Evolutionary conservation across 2,888 invertebrate genomes (phyloP).

Genomic region (Apoda limacodes): DNA sequence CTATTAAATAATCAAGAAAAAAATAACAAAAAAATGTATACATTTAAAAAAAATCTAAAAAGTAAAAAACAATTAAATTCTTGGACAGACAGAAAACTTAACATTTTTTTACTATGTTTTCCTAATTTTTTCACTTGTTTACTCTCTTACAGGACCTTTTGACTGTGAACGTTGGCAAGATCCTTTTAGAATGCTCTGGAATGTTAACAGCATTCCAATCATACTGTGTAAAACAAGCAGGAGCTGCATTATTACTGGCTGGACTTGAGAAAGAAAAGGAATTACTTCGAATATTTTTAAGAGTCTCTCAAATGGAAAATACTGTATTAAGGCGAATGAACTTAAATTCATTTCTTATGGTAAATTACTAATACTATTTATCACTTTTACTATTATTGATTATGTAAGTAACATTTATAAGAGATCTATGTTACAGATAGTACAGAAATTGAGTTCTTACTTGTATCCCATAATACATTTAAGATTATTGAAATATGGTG

Average conservation of each 20-base stretch:
- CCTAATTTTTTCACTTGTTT: too few relatives aligned
- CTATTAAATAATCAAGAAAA: too few relatives aligned
- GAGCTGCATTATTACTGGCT: constrained; percentile 87
- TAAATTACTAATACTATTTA: constrained; percentile 37
- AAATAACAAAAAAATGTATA: too few relatives aligned
- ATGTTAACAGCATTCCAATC: constrained; percentile 96
- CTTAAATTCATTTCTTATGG: constrained; percentile 97
- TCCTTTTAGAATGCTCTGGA: constrained; percentile 89
- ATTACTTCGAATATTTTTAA: constrained; percentile 90
- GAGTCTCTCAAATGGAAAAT: constrained; percentile 98
- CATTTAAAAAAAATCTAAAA: too few relatives aligned
- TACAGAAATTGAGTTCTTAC: too few relatives aligned
- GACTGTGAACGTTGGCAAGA: constrained; percentile 90
- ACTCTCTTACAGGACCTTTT: constrained; percentile 73
- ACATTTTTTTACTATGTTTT: too few relatives aligned
- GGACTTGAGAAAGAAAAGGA: constrained; percentile 96
- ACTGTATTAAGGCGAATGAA: constrained; percentile 93
- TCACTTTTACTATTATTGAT: too few relatives aligned
- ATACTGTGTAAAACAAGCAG: constrained; percentile 94
- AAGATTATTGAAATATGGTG: too few relatives aligned
- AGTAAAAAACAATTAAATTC: neutral
- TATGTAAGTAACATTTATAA: too few relatives aligned
- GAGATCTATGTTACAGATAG: too few relatives aligned
- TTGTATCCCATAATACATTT: too few relatives aligned
- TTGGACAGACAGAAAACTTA: neutral